Conservation (phyloP, 2,797 vertebrate species). For the Morus bassanus region DNA sequence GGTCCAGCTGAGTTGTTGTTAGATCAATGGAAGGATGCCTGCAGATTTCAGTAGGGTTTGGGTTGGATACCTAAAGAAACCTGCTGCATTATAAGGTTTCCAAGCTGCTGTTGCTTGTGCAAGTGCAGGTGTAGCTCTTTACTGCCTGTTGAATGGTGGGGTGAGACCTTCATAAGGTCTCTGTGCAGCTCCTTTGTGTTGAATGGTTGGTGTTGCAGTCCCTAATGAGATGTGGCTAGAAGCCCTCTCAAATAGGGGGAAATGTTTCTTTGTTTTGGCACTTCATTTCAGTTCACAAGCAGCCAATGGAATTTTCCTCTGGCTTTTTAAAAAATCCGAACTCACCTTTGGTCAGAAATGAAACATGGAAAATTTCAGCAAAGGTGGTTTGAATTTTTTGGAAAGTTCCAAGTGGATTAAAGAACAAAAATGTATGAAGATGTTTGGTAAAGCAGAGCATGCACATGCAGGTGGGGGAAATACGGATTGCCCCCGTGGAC, state of each 20-base stretch:
- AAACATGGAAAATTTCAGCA: slow-evolving; percentile 35
- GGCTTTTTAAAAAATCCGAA: not conserved
- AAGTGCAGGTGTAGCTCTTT: not conserved
- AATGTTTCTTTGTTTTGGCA: slow-evolving; percentile 35
- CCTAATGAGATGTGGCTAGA: not conserved
- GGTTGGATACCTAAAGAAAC: not conserved
- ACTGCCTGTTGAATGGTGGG: not conserved
- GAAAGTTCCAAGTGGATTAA: not conserved
- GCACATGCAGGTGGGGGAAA: not conserved
- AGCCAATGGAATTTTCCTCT: slow-evolving; percentile 46
- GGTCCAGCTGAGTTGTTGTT: not conserved
- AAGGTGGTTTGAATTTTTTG: not conserved
- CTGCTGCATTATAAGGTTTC: not conserved
- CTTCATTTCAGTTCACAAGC: not conserved
- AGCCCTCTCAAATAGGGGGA: not conserved
- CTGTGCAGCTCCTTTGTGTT: not conserved
- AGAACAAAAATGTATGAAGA: not conserved
- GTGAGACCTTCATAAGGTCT: not conserved
- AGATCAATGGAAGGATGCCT: not conserved
- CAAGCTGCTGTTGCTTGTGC: not conserved
- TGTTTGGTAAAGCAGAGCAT: not conserved
- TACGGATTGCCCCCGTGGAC: fast-evolving
- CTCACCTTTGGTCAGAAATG: slow-evolving; percentile 7
- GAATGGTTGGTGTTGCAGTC: not conserved
- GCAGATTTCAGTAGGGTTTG: not conserved